A percentile compares a stretch with the other conserved stretches of the same genome.
Evolutionary conservation across 2,113 vertebrate species (phyloP).

Genomic region (Plectropomus leopardus): DNA sequence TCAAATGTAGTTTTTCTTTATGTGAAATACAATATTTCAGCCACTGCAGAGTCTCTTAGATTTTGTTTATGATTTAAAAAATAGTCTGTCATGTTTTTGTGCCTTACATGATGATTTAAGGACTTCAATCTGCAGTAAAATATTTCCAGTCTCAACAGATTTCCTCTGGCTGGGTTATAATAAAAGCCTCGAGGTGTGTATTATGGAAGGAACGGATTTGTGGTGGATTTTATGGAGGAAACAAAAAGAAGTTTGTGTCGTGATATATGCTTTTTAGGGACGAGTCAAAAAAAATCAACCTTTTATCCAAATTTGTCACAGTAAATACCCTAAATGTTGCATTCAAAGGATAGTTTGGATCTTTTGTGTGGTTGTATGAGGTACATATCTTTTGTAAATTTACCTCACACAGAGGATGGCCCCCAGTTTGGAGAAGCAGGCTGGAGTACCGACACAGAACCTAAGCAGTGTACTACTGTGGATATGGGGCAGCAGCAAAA

Average conservation of each 20-base stretch:
- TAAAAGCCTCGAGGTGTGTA: background rate
- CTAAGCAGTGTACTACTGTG: no score
- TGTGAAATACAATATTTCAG: background rate
- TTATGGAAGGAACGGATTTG: background rate
- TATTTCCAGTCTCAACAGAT: background rate
- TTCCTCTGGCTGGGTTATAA: background rate
- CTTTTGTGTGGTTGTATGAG: no score
- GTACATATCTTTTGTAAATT: no score
- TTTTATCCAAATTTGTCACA: no score
- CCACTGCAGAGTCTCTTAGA: no score
- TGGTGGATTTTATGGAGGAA: background rate
- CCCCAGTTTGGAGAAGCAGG: no score
- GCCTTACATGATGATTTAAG: background rate
- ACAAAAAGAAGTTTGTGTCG: background rate
- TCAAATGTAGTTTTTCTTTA: background rate
- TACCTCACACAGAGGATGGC: no score
- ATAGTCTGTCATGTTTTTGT: background rate
- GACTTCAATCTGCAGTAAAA: background rate
- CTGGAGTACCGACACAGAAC: no score
- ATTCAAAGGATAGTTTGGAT: no score
- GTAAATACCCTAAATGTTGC: no score
- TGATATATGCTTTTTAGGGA: background rate
- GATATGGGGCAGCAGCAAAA: no score
- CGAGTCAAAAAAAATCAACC: no score
- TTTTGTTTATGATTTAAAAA: background rate